A percentile compares a stretch with the other conserved stretches of the same genome.
Conservation (phyloP, 2,113 vertebrate species). For the Formicarius rufipectus region DNA sequence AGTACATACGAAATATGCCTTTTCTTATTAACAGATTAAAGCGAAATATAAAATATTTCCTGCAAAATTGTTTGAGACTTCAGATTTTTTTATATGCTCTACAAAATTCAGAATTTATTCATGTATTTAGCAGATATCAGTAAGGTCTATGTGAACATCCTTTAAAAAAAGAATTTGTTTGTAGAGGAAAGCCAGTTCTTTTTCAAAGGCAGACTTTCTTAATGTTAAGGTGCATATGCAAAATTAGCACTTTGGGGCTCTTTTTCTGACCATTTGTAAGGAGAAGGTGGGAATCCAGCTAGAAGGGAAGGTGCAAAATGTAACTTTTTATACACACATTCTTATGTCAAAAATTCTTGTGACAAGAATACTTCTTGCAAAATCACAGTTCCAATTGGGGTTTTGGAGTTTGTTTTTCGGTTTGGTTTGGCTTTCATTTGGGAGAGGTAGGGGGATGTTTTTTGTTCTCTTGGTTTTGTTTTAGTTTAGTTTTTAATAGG, state of each 20-base stretch:
- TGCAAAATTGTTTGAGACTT: neutral
- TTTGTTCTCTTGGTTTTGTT: neutral
- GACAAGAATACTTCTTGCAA: neutral
- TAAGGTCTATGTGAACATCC: neutral
- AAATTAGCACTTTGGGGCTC: neutral
- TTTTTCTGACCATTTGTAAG: neutral
- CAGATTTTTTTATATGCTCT: neutral
- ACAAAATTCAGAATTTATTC: neutral
- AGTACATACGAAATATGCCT: neutral
- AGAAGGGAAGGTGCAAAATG: neutral
- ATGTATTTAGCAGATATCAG: neutral
- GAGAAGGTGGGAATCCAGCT: neutral
- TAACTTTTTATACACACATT: neutral
- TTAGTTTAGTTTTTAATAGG: accelerated
- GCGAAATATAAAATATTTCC: neutral
- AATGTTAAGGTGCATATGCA: neutral
- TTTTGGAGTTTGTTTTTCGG: neutral
- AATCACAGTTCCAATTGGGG: neutral
- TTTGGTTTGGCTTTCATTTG: neutral
- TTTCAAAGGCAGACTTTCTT: neutral
- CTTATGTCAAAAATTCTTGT: neutral
- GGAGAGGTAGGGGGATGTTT: accelerated
- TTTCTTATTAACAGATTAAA: constrained; percentile 8
- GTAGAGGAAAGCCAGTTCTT: neutral
- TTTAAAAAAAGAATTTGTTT: neutral